Base-by-base conservation (phyloP, 2,797 vertebrate genomes). In the Sciaenops ocellatus region DNA sequence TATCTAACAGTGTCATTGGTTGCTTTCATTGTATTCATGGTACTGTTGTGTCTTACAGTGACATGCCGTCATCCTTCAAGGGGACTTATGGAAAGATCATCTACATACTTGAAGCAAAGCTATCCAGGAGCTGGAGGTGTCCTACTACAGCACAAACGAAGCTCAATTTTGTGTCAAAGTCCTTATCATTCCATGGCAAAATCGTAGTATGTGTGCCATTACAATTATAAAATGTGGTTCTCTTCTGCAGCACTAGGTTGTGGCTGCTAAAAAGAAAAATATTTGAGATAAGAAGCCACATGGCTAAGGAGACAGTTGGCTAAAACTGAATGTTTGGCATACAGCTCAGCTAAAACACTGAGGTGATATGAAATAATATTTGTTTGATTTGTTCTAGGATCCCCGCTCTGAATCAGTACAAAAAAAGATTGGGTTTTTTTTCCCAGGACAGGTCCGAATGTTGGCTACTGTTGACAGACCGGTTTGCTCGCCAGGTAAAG, bases 41-140 rank as follows among this genome's bases (percentile, higher is more conserved):
- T 34, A n/a, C 4, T 20, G 6, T 44, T n/a, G 0, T 82, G 16
- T 54, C 20, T 70, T 89, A 85, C 94, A 99, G 97, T 94, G 92
- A 94, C 87, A 94, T 98, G 92, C 98, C 98, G 85, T 94, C 97
- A 90, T 97, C 98, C 92, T 98, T 98, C 87, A 93, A 94, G 90
- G 97, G 96, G 85, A 38, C 60, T 85, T 86, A 96, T 92, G 97
- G 98, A 91, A 96, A 88, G 85, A 95, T 99, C 87, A 93, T 95
- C 42, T 98, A 99, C 93, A 94, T 88, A 89, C 92, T 99, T 83
- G 96, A 96, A 93, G 97, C 96, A 34, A 96, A 96, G 91, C 86
- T 99, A 85, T 94, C 95, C 90, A 96, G 97, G 91, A 95, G 96
- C 89, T 97, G 96, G 97, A 79, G 93, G 71, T 72, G 94, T 91